Percentiles rank a stretch among this genome's conserved stretches.
phyloP scores from a whole-genome alignment of 2,113 vertebrate species.

The Poeciliopsis retropinna region DNA sequence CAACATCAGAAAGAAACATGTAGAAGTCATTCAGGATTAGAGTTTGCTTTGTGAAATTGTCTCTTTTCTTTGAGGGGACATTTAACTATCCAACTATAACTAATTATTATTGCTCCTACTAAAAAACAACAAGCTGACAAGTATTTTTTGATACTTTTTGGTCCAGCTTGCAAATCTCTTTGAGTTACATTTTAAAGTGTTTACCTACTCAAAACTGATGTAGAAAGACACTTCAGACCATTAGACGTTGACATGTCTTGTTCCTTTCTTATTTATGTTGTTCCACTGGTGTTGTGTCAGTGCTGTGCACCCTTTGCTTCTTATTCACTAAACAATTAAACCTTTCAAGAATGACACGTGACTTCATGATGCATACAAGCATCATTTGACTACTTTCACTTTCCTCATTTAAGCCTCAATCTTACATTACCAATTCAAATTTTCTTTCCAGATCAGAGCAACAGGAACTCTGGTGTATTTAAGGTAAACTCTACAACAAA shows the following conservation, averaged over 20 bases:
- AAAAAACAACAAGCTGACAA: background rate
- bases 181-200: too few relatives aligned
- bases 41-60: too few relatives aligned
- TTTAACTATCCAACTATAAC: background rate
- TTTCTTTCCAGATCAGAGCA: background rate
- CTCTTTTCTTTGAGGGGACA: background rate
- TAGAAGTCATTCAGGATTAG: background rate
- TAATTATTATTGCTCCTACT: background rate
- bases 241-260: background rate
- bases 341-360: background rate
- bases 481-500: too few relatives aligned
- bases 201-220: too few relatives aligned
- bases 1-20: background rate
- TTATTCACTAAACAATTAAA: background rate
- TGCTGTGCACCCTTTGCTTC: too few relatives aligned
- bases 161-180: background rate
- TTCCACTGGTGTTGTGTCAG: background rate
- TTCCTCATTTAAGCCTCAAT: too few relatives aligned
- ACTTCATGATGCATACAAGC: too few relatives aligned
- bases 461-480: background rate
- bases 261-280: background rate
- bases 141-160: background rate
- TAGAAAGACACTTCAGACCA: too few relatives aligned
- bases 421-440: too few relatives aligned
- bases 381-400: too few relatives aligned